Evolutionary conservation across 2,797 vertebrate species (phyloP).

Genomic region (Xenops minutus): DNA sequence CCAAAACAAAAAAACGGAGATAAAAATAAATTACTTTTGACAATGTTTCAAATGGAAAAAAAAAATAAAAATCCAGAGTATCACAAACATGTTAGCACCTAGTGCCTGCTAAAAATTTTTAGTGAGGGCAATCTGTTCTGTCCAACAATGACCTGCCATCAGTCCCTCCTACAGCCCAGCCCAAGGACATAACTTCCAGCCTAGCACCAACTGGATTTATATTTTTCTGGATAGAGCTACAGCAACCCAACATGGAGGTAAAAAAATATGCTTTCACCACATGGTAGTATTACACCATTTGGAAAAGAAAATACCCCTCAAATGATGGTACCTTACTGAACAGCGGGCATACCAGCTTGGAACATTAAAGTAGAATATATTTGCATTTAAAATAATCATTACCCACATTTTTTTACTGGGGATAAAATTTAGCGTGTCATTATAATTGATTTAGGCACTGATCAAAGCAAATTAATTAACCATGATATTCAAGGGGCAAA

Average conservation of each 20-base stretch:
- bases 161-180: background rate
- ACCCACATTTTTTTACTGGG: background rate
- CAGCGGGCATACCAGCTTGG: background rate
- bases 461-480: constrained; percentile 51
- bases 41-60: background rate
- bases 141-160: background rate
- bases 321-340: background rate
- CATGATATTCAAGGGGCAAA: constrained; percentile 7
- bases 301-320: background rate
- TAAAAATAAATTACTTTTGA: background rate
- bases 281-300: background rate
- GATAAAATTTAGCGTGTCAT: background rate
- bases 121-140: background rate
- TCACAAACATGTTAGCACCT: background rate
- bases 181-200: background rate
- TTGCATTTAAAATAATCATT: constrained; percentile 33
- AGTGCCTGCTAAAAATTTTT: background rate
- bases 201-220: background rate
- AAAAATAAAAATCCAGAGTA: background rate
- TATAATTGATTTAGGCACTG: constrained; percentile 15
- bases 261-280: background rate
- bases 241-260: background rate
- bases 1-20: background rate
- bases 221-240: background rate
- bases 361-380: background rate